These are phyloP conservation scores for Sclerurus mexicanus DNA, from an alignment of 2,113 vertebrate species.

Conservation along the genomic window DNA sequence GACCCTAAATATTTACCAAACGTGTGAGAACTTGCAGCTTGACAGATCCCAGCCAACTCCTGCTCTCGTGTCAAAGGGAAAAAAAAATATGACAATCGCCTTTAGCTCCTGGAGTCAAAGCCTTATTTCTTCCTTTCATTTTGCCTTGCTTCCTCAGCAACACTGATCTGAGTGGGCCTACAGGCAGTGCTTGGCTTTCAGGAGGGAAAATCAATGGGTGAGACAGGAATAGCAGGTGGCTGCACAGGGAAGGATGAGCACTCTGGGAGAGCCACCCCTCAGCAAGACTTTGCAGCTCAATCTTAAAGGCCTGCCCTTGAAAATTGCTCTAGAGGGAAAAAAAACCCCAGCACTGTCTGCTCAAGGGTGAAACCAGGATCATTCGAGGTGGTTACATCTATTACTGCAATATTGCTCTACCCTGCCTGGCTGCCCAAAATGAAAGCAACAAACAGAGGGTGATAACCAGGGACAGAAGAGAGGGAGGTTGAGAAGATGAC, in stretches of 20 bases:
- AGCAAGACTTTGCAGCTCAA: neutral
- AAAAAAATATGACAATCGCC: neutral
- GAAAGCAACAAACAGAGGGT: neutral
- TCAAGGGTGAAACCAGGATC: neutral
- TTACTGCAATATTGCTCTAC: neutral
- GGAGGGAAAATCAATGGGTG: neutral
- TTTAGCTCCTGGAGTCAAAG: neutral
- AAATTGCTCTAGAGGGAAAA: neutral
- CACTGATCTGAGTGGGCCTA: accelerated
- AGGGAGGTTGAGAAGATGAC: neutral
- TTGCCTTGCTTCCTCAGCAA: neutral
- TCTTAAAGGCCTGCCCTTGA: neutral
- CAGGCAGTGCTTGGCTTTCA: neutral
- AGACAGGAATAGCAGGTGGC: neutral
- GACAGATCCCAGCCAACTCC: slow-evolving; percentile 20
- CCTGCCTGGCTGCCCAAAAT: neutral
- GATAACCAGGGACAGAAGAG: neutral
- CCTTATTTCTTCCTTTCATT: neutral
- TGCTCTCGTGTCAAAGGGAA: neutral
- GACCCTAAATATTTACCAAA: slow-evolving; percentile 27
- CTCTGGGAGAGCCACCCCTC: neutral
- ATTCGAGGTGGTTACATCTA: neutral
- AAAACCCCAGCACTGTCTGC: accelerated
- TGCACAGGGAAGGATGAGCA: accelerated
- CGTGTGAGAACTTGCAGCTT: neutral